Evolutionary conservation across 2,113 vertebrate species (phyloP).

Genomic region (Ibidorhyncha struthersii): DNA sequence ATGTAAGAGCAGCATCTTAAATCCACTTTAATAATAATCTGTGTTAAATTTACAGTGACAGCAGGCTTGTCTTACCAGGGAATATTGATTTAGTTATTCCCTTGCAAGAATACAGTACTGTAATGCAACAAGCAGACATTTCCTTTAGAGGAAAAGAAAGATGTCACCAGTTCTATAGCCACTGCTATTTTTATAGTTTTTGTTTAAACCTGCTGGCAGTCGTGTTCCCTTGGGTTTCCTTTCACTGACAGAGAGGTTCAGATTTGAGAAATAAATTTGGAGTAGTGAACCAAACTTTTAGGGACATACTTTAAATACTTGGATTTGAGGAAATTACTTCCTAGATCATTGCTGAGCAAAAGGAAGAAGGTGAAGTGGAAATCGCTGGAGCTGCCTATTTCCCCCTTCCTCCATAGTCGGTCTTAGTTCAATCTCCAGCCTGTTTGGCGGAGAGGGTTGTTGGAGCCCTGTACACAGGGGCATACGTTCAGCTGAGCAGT

Average conservation of each 20-base stretch:
- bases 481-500: background rate
- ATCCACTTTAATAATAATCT: slow-evolving; percentile 28
- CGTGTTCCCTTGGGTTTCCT: background rate
- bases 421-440: background rate
- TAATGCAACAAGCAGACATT: background rate
- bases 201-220: background rate
- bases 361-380: background rate
- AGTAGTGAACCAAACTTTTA: background rate
- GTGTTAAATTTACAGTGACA: background rate
- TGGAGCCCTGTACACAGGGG: too few species aligned
- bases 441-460: background rate
- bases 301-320: background rate
- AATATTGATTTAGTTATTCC: background rate
- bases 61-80: background rate
- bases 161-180: background rate
- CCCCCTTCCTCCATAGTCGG: background rate
- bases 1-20: background rate
- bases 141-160: background rate
- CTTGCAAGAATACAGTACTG: background rate
- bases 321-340: background rate
- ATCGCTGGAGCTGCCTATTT: background rate
- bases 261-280: background rate
- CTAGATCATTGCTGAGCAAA: background rate
- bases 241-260: background rate
- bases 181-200: background rate